phyloP scores from a whole-genome alignment of 92 coral and sea anemone genomes.

The Parazoanthus atlanticus region DNA sequence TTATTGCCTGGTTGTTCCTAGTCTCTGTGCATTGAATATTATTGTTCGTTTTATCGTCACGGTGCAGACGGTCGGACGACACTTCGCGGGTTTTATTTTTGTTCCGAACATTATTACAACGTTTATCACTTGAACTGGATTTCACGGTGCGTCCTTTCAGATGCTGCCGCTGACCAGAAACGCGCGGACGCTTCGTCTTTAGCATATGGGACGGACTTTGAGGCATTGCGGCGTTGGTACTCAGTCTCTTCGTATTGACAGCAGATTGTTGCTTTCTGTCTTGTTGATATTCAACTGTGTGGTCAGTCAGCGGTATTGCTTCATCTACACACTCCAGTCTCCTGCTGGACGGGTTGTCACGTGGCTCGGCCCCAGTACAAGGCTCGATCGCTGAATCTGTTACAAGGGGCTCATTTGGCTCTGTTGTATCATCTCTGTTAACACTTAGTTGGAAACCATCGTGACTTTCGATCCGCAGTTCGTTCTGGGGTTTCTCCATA shows the following conservation, averaged over 20 bases:
- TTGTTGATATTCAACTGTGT: not conserved
- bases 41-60: not conserved
- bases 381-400: not conserved
- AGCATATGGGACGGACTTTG: not conserved
- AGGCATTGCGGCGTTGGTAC: not conserved
- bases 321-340: not conserved
- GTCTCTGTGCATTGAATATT: not conserved
- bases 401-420: not conserved
- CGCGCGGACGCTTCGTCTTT: not conserved
- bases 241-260: not conserved
- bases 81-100: not conserved
- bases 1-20: not conserved
- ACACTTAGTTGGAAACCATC: not conserved
- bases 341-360: not conserved
- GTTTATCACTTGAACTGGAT: not conserved
- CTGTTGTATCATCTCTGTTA: not conserved
- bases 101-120: not conserved
- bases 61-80: not conserved
- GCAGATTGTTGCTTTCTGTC: not conserved
- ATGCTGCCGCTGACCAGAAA: not conserved
- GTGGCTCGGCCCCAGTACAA: not conserved
- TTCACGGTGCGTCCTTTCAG: not conserved
- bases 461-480: not conserved
- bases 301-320: slow-evolving; percentile 1
- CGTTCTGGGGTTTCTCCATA: slow-evolving; percentile 3